Conservation (phyloP, 2,797 vertebrate species). For the Leptatherina wallacei region DNA sequence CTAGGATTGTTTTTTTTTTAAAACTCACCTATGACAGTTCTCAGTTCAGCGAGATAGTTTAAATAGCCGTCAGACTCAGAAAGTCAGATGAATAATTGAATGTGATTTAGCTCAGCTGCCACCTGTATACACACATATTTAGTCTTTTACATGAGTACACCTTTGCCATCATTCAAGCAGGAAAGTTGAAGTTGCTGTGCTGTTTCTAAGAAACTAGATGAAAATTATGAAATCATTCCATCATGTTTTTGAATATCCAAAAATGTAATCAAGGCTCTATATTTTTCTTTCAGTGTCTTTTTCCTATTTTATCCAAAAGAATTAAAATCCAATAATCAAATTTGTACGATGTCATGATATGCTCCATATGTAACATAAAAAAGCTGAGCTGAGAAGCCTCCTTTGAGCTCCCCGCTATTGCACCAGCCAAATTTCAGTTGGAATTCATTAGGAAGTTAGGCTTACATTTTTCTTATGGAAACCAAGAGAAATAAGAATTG, state of each 20-base stretch:
- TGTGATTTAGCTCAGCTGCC: constrained; percentile 55
- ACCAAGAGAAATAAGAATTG: constrained; percentile 75
- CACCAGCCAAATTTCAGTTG: constrained; percentile 77
- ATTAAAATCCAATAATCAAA: constrained; percentile 50
- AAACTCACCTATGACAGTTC: constrained; percentile 2
- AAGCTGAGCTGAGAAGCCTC: constrained; percentile 51
- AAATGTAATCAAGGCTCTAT: neutral
- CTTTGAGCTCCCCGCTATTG: constrained; percentile 64
- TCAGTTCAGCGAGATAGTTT: constrained; percentile 13
- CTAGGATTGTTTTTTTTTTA: too few relatives aligned
- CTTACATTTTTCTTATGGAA: constrained; percentile 78
- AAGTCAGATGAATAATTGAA: constrained; percentile 53
- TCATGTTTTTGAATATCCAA: neutral
- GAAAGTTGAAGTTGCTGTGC: neutral
- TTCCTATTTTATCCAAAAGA: constrained; percentile 19
- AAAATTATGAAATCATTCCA: neutral
- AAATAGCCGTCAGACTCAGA: constrained; percentile 26
- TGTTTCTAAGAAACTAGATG: constrained; percentile 6
- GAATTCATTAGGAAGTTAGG: constrained; percentile 77
- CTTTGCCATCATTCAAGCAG: constrained; percentile 40
- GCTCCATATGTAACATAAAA: constrained; percentile 69
- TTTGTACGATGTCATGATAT: constrained; percentile 59
- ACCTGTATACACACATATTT: constrained; percentile 63
- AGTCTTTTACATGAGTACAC: constrained; percentile 31
- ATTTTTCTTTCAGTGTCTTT: neutral